Evolutionary conservation across 2,113 vertebrate genomes (phyloP).

Genomic region (Pelusios castaneus): DNA sequence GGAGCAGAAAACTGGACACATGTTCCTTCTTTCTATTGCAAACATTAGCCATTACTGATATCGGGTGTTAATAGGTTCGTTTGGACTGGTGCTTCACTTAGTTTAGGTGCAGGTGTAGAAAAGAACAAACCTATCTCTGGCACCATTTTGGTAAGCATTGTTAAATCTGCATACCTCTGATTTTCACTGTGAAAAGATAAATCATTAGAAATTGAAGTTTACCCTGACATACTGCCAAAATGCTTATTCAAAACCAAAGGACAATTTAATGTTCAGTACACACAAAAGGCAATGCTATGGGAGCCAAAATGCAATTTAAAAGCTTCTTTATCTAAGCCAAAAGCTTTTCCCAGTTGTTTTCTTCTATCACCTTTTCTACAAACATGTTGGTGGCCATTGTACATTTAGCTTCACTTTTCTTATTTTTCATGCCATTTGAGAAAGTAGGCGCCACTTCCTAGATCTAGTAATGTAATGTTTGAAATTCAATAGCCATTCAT

Average conservation of each 20-base stretch:
- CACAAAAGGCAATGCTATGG: neutral
- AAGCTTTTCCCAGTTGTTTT: neutral
- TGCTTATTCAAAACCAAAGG: neutral
- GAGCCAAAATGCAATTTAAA: slow-evolving; percentile 19
- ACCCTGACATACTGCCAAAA: neutral
- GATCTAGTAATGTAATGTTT: slow-evolving; percentile 37
- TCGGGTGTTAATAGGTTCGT: neutral
- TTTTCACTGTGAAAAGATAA: slow-evolving; percentile 7
- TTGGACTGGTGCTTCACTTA: neutral
- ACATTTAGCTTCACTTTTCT: slow-evolving; percentile 1
- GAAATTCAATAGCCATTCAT: slow-evolving; percentile 36
- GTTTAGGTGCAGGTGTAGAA: slow-evolving; percentile 2
- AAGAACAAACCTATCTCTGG: neutral
- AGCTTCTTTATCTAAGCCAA: neutral
- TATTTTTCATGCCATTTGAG: neutral
- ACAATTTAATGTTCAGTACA: neutral
- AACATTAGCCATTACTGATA: neutral
- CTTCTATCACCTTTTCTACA: neutral
- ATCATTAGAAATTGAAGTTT: neutral
- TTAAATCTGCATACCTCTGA: neutral
- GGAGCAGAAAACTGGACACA: neutral
- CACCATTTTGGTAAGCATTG: neutral
- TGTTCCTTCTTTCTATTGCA: neutral
- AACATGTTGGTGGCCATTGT: neutral
- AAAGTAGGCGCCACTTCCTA: neutral